Evolutionary conservation across 2,888 invertebrate species (phyloP), one percentile per base, ranked within the genome.

Genomic region (Sminthurinus aureus): DNA sequence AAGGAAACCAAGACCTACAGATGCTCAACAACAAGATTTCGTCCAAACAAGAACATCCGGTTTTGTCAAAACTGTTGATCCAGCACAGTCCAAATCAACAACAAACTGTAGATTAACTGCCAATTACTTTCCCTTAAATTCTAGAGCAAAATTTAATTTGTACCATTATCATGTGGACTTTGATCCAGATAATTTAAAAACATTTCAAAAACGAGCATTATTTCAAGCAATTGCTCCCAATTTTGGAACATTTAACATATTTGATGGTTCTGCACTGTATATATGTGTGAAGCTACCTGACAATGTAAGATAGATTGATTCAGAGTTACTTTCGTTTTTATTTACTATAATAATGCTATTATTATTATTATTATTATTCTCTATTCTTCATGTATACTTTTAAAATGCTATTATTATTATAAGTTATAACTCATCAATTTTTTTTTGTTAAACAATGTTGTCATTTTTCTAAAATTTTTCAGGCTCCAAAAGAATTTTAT

Each of bases 121-220:
- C 18, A 81, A 81, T 58, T 75, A 64, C 52, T 81, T 64, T 38
- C 13, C 15, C 1, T 2, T 66, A 18, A 15, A 22, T 11, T 38
- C 26, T n/a, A 26, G 64, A 24, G 18, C 51, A 3, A 9, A 22
- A 11, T 75, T 74, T 64, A 66, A 18, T 22, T 11, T 81, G 6
- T 81, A 74, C 18, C 74, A 58, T 6, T 78, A 83, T 26, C 83
- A 83, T 18, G 73, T 83, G 0, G 78, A 77, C 38, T 78, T 83
- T n/a, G 0, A 13, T 18, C 83, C 83, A 12, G 73, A 24, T 64
- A 58, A 78, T 15, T 71, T 71, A 18, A 18, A 24, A 9, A 78
- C 83, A 4, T 52, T 18, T 3, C 78, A 78, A 15, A 83, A 78
- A 20, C 18, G 69, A 26, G 13, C 2, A 26, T 38, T 83, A 15